These are phyloP conservation scores for Chaetura pelagica DNA, from an alignment of 2,113 vertebrate genomes.

Conservation along the genomic window DNA sequence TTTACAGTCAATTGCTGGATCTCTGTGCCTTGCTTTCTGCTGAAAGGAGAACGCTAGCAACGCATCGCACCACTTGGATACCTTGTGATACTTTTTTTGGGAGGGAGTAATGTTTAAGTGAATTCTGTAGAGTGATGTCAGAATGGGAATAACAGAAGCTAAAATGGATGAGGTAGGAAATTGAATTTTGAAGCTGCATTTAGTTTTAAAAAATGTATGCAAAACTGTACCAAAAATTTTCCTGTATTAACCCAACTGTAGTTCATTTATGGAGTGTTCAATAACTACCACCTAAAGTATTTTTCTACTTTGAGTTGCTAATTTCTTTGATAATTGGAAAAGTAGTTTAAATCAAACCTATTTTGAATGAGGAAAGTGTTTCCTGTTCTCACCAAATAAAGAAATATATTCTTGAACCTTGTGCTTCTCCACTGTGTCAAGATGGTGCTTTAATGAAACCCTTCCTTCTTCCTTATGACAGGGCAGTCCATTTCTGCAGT, in stretches of 20 bases:
- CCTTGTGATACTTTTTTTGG: neutral
- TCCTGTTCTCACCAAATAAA: neutral
- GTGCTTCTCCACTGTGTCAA: neutral
- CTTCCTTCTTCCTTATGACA: neutral
- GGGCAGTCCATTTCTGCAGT: neutral
- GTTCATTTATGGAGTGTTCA: neutral
- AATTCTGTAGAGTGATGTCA: neutral
- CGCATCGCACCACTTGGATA: neutral
- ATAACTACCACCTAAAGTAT: neutral
- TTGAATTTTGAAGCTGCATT: neutral
- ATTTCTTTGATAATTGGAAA: neutral
- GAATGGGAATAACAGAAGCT: neutral
- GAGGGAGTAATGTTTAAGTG: neutral
- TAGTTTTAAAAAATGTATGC: neutral
- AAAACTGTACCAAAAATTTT: neutral
- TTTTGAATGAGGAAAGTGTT: neutral
- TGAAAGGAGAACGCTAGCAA: neutral
- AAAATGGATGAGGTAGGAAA: neutral
- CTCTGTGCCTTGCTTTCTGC: neutral
- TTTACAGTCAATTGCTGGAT: rapidly evolving
- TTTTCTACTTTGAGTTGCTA: neutral
- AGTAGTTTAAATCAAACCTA: neutral
- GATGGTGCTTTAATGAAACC: neutral
- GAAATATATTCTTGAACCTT: neutral
- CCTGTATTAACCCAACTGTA: neutral